phyloP scores from a whole-genome alignment of 1,140 invertebrate genomes.

The Aleiodes sp. region DNA sequence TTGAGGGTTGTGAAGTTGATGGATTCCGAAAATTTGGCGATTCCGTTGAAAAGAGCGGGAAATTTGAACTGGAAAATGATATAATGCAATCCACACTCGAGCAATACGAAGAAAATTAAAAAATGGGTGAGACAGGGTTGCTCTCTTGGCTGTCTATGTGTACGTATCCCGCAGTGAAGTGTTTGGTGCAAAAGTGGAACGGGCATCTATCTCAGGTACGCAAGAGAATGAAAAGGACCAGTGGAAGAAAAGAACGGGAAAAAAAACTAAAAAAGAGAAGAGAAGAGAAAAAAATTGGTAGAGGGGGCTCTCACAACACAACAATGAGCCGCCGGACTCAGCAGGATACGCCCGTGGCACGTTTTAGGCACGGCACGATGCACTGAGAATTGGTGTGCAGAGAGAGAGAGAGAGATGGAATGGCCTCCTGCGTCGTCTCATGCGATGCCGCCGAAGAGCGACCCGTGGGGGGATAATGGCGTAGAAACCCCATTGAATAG shows the following conservation, averaged over 20 bases:
- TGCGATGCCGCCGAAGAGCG: constrained; percentile 29
- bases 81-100: not conserved
- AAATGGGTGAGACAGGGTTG: constrained; percentile 25
- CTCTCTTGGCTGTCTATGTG: constrained; percentile 35
- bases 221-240: constrained; percentile 26
- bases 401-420: constrained; percentile 10
- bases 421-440: constrained; percentile 36
- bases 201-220: constrained; percentile 3
- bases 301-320: constrained; percentile 34
- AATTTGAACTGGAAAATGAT: no score
- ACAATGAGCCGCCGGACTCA: constrained; percentile 50
- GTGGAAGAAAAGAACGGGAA: constrained; percentile 19
- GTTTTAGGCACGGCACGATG: constrained; percentile 42
- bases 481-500: constrained; percentile 58
- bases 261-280: constrained; percentile 25
- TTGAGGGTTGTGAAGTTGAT: no score
- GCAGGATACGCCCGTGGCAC: constrained; percentile 47
- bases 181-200: constrained; percentile 18
- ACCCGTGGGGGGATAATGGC: constrained; percentile 50
- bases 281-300: constrained; percentile 37
- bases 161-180: constrained; percentile 24
- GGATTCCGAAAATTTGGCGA: no score
- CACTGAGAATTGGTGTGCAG: constrained; percentile 20
- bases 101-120: not conserved
- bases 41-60: no score